These are phyloP conservation scores for Drosophila quadrilineata DNA, from an alignment of 1,140 invertebrate genomes.

Conservation along the genomic window DNA sequence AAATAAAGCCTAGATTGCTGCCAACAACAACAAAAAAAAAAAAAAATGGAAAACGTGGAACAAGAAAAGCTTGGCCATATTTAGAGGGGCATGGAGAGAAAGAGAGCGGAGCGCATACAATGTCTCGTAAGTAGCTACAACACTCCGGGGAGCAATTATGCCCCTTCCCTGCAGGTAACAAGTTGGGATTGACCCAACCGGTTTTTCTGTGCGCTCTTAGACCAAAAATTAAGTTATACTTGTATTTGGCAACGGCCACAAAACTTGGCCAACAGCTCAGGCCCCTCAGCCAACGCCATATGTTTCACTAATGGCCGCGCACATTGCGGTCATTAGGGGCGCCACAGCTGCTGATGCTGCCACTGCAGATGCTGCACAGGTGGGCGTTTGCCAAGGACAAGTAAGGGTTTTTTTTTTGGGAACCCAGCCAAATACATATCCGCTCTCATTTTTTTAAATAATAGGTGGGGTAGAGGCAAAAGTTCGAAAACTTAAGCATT, in stretches of 20 bases:
- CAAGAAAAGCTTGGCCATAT: not conserved
- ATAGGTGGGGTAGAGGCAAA: too few species aligned
- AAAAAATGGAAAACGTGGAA: not conserved
- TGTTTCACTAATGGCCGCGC: constrained; percentile 78
- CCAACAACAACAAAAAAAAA: too few species aligned
- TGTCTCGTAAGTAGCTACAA: constrained; percentile 71
- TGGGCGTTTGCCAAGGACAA: not conserved
- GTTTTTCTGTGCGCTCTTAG: too few species aligned
- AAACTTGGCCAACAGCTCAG: constrained; percentile 59
- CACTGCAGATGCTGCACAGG: constrained; percentile 46
- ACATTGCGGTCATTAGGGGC: constrained; percentile 71
- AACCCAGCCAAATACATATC: not conserved
- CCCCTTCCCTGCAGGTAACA: constrained; percentile 61
- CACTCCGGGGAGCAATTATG: constrained; percentile 73
- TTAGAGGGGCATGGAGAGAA: too few species aligned
- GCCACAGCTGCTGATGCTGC: too few species aligned
- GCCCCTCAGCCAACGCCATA: constrained; percentile 49
- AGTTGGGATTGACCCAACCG: constrained; percentile 50
- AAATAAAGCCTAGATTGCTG: constrained; percentile 61
- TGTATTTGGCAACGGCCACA: constrained; percentile 36
- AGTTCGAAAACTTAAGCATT: too few species aligned
- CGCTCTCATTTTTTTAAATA: constrained; percentile 4
- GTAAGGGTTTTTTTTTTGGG: not conserved
- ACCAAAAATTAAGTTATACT: constrained; percentile 75
- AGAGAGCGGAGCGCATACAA: too few species aligned